Evolutionary conservation across 2,888 invertebrate species (phyloP), one percentile per base, ranked within the genome.

Genomic region (Aproaerema taeniolella): DNA sequence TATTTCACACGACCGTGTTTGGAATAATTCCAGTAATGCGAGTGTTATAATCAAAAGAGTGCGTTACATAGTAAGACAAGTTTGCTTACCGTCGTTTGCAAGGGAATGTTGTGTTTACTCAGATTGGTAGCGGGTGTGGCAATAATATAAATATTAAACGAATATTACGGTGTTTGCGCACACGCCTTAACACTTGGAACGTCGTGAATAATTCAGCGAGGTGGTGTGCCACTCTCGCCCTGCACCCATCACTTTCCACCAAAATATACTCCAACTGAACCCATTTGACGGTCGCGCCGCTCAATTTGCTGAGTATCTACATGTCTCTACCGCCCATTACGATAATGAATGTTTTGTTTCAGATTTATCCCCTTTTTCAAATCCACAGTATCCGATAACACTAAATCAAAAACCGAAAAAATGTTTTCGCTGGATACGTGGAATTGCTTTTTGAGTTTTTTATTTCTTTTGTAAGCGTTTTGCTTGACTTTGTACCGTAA

Each of bases 61-160:
- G 60, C 49, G 50, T 58, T 52, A 51, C 49, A 50, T 52, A 55
- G 56, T 53, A 49, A 49, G 41, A 51, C 51, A 53, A 52, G 49
- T 54, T 54, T 67, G 61, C 64, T 69, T 66, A 59, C 60, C 43
- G 50, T 46, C 44, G 57, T 69, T 63, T 64, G 58, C 53, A 61
- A 60, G 49, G 45, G 52, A 62, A 59, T 69, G 61, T 62, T 60
- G 55, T 67, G 55, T 66, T 61, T 62, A 55, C 52, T 43, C 43
- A 49, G 54, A 71, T 67, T 73, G 61, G 68, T 66, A 71, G 62
- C 12, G 58, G 57, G 61, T 60, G 56, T 41, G 55, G 65, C 60
- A 69, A 67, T 74, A 72, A 69, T 67, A 69, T 78, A 67, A 81
- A 82, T 81, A 81, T 76, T 79, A 70, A 76, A 76, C 56, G 69